Evolutionary conservation across 1,140 invertebrate species (phyloP).

Genomic region (Cotesia chilonis): DNA sequence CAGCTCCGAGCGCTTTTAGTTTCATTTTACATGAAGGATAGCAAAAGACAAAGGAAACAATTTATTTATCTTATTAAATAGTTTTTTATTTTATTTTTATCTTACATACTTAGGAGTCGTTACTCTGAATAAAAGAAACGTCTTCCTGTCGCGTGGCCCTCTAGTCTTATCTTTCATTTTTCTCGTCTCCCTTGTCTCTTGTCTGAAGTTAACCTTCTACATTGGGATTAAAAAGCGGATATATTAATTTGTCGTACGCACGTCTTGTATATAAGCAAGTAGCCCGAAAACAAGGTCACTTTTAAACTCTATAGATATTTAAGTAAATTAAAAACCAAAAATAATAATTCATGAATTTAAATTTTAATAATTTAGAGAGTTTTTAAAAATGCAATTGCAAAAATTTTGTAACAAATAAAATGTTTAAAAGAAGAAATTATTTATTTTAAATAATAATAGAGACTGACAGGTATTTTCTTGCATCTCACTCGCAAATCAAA

Average conservation of each 20-base stretch:
- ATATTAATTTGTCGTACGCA: slow-evolving; percentile 59
- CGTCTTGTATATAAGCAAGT: slow-evolving; percentile 25
- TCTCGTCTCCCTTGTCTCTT: slow-evolving; percentile 56
- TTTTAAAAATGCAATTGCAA: too few relatives aligned
- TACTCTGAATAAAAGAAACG: slow-evolving; percentile 37
- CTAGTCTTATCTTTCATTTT: slow-evolving; percentile 53
- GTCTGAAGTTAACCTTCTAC: slow-evolving; percentile 60
- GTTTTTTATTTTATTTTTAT: background rate
- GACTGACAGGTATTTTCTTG: slow-evolving; percentile 46
- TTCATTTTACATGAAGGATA: slow-evolving; percentile 40
- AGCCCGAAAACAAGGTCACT: slow-evolving; percentile 22
- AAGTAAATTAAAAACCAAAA: too few relatives aligned
- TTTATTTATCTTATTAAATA: background rate
- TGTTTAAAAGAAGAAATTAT: background rate
- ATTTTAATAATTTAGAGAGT: too few relatives aligned
- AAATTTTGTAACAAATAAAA: background rate
- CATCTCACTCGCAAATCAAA: slow-evolving; percentile 46
- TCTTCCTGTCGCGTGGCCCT: slow-evolving; percentile 64
- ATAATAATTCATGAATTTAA: too few relatives aligned
- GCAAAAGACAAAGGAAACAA: too few relatives aligned
- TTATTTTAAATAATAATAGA: slow-evolving; percentile 21
- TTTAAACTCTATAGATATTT: background rate
- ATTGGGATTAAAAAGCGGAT: slow-evolving; percentile 67
- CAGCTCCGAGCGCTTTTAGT: slow-evolving; percentile 41
- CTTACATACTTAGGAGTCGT: slow-evolving; percentile 5